phyloP scores from a whole-genome alignment of 2,888 invertebrate genomes.

The Limenitis arthemis region DNA sequence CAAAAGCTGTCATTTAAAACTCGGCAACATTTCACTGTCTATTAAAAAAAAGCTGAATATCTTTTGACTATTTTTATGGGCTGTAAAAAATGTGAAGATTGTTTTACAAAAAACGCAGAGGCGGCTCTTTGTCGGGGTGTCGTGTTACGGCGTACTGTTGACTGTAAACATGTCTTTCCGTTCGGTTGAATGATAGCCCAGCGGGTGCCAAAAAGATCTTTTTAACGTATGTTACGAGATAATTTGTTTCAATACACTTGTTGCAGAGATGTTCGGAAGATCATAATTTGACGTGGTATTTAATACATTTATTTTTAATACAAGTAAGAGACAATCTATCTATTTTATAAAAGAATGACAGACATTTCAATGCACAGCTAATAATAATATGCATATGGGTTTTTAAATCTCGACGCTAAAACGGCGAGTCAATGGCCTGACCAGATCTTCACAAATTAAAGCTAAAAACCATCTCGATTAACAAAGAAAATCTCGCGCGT shows the following conservation, averaged over 20 bases:
- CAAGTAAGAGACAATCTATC: too few relatives aligned
- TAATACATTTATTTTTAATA: too few relatives aligned
- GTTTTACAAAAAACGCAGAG: slow-evolving; percentile 65
- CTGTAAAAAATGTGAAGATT: slow-evolving; percentile 69
- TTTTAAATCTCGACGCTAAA: too few relatives aligned
- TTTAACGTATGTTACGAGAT: slow-evolving; percentile 25
- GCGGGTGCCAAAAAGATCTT: slow-evolving; percentile 50
- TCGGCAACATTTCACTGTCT: slow-evolving; percentile 71
- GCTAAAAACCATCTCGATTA: too few relatives aligned
- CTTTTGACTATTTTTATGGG: slow-evolving; percentile 71
- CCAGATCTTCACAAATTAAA: too few relatives aligned
- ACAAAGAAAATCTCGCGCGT: too few relatives aligned
- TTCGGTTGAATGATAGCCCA: slow-evolving; percentile 51
- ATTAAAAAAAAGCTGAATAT: slow-evolving; percentile 63
- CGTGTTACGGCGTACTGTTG: slow-evolving; percentile 55
- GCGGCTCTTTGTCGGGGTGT: slow-evolving; percentile 68
- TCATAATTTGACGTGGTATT: background rate
- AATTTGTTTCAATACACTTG: slow-evolving; percentile 25
- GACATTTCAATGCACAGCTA: too few relatives aligned
- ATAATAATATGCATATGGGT: too few relatives aligned
- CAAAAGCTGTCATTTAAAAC: slow-evolving; percentile 70
- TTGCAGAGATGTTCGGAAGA: slow-evolving; percentile 10
- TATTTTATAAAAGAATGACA: too few relatives aligned
- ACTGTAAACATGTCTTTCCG: slow-evolving; percentile 69
- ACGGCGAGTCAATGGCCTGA: too few relatives aligned